Evolutionary conservation across 2,888 invertebrate genomes (phyloP), one percentile per base, ranked within the genome.

Genomic region (Agrotis clavis): DNA sequence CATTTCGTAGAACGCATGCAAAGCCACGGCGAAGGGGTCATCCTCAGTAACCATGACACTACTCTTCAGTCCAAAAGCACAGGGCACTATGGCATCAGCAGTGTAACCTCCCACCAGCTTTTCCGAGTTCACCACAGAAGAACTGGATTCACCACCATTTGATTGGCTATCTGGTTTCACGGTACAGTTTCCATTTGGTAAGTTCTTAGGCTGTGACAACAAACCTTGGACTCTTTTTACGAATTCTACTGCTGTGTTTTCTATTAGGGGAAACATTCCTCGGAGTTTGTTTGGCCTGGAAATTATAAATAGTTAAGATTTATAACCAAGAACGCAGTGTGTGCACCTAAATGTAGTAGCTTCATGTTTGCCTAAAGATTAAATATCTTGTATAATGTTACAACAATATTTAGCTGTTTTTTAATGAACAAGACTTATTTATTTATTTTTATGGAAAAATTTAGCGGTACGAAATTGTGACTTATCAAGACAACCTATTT

Each of bases 71-170:
- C 96, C 96, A 77, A 96, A 96, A 0, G 96, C 96, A 77, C 96
- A 96, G 0, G 96, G 96, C 14, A 96, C 96, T 68, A 96, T 96
- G 0, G 96, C 96, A 74, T 96, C 96, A 0, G 96, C 96, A 0
- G 96, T 96, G 65, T 95, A 96, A 0, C 96, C 96, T 2, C 96
- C 96, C 0, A 96, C 92, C 0, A 95, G 82, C 71, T 92, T 92
- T 85, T 94, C 95, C 0, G 94, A 93, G 63, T 94, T 89, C 0
- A 95, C 92, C 68, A 91, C 87, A 66, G 89, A 84, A 45, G 76
- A 85, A 11, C 69, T 69, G 4, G 65, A 50, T 41, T 69, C 74
- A 0, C 75, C 71, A 47, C 66, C 60, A 64, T 81, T 71, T 4
- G 62, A 62, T 57, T 61, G 63, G 0, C 30, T 60, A 35, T 76